A percentile compares a stretch with the other conserved stretches of the same genome.
Conservation (phyloP, 2,797 vertebrate genomes). For the Propithecus deckenii region DNA sequence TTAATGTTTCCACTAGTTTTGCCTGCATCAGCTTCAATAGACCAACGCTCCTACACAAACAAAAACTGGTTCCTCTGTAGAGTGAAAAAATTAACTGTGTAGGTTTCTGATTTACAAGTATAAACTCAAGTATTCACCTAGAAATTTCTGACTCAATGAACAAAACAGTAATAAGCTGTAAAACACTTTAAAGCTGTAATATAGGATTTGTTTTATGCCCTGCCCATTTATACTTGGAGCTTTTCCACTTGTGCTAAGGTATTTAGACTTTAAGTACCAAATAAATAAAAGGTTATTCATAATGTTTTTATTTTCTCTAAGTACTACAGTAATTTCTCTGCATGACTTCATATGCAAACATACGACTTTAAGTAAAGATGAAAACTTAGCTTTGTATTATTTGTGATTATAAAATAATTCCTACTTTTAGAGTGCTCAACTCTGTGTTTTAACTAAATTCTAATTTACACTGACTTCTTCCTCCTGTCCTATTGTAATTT, state of each 20-base stretch:
- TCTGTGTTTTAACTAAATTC: constrained; percentile 42
- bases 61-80: not conserved
- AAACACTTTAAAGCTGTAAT: not conserved
- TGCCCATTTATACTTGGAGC: not conserved
- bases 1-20: not conserved
- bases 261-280: constrained; percentile 42
- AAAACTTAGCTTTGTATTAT: constrained; percentile 27
- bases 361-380: not conserved
- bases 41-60: not conserved
- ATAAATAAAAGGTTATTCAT: constrained; percentile 53
- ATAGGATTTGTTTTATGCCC: not conserved
- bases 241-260: not conserved
- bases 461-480: not conserved
- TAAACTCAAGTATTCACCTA: not conserved
- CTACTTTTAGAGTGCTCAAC: not conserved
- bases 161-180: constrained; percentile 3
- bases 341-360: not conserved
- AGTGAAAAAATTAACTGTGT: not conserved
- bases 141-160: constrained; percentile 47
- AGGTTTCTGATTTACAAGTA: not conserved
- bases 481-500: not conserved
- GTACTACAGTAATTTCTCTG: constrained; percentile 10
- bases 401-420: not conserved
- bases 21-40: not conserved
- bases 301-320: constrained; percentile 46